Conservation (phyloP, 2,888 invertebrate species). For the Andrena praecox region DNA sequence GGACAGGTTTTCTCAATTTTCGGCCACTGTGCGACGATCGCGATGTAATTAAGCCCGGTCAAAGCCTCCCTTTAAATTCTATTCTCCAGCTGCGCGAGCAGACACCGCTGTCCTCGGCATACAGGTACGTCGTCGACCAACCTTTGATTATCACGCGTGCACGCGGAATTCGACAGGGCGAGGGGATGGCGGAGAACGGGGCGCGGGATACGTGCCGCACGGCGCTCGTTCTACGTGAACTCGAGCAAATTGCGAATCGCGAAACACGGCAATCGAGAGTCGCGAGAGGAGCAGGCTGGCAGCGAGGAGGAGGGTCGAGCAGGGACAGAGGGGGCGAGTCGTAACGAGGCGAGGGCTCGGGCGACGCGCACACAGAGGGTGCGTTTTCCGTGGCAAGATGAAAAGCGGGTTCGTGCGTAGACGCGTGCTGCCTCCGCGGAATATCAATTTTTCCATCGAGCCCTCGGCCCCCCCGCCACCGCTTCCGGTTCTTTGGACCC, state of each 20-base stretch:
- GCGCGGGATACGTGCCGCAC: slow-evolving; percentile 37
- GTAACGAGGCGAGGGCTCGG: slow-evolving; percentile 47
- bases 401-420: slow-evolving; percentile 62
- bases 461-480: neutral
- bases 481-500: neutral
- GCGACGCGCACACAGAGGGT: slow-evolving; percentile 27
- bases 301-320: slow-evolving; percentile 6
- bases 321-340: slow-evolving; percentile 4
- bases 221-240: slow-evolving; percentile 52
- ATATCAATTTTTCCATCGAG: slow-evolving; percentile 66
- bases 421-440: slow-evolving; percentile 57
- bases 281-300: slow-evolving; percentile 14
- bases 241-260: slow-evolving; percentile 65
- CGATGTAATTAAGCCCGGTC: no score
- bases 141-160: neutral
- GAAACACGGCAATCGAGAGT: slow-evolving; percentile 44
- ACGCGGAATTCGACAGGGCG: slow-evolving; percentile 1
- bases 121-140: neutral
- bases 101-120: neutral
- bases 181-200: neutral
- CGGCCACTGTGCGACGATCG: no score
- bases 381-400: slow-evolving; percentile 55
- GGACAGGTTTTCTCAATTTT: no score
- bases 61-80: no score
- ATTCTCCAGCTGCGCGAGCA: no score